phyloP scores from a whole-genome alignment of 2,797 vertebrate species.

The Sarcophilus harrisii region DNA sequence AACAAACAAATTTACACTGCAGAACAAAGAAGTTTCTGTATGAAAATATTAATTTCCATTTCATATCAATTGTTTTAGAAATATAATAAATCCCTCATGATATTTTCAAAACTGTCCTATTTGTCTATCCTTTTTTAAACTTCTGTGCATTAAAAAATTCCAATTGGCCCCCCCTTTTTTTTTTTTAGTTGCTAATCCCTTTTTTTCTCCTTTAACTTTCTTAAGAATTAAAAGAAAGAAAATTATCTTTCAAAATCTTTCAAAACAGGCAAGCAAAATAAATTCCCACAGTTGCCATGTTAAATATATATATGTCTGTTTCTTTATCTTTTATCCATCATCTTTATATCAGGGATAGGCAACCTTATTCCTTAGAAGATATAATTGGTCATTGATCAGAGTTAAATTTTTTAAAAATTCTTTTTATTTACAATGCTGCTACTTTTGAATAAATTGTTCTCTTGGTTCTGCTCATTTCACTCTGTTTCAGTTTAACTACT shows the following conservation, averaged over 20 bases:
- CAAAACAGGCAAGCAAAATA: not conserved
- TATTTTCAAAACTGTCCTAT: not conserved
- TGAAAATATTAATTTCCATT: not conserved
- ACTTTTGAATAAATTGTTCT: not conserved
- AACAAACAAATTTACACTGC: not conserved
- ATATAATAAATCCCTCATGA: not conserved
- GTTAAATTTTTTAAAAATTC: not conserved
- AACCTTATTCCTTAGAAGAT: not conserved
- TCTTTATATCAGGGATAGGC: not conserved
- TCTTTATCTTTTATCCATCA: not conserved
- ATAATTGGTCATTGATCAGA: not conserved
- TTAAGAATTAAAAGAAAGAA: not conserved
- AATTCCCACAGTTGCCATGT: not conserved
- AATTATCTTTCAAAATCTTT: not conserved
- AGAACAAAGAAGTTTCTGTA: not conserved
- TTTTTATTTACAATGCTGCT: not conserved
- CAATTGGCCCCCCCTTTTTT: not conserved
- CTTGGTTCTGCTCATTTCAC: not conserved
- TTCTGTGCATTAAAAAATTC: not conserved
- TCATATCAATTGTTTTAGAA: not conserved
- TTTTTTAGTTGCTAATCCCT: not conserved
- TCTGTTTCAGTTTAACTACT: not conserved
- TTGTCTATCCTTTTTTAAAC: not conserved
- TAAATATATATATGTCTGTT: not conserved
- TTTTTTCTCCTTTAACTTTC: not conserved